Base-by-base conservation (phyloP, 1,140 invertebrate genomes). In the Subanguina moxae region DNA sequence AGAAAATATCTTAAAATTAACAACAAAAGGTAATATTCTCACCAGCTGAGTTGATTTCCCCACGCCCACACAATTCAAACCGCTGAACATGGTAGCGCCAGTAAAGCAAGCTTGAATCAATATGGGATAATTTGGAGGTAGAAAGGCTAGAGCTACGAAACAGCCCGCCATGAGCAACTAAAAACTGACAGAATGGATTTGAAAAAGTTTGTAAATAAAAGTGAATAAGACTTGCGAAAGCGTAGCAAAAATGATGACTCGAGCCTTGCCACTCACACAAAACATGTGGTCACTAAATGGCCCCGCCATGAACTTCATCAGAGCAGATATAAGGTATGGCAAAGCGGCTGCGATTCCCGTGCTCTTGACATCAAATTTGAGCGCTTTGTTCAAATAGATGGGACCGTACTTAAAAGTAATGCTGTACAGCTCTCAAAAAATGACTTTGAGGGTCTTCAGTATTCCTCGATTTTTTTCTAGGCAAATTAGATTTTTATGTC, bases 381-480 rank as follows among this genome's bases (percentile, higher is more conserved):
- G n/a, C 42, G 77, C 78, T 43, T 78, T 81, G 38, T 80, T 80
- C 43, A 78, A 56, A 68, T 78, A 78, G 23, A 71, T 78, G 30
- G 77, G 77, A 15, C 77, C 77, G 46, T 78, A 78, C 38, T 81
- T 75, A 48, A 75, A 67, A 52, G 80, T 13, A 45, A 45, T 45
- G 11, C 43, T 45, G 11, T 11, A 45, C 11, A 45, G n/a, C 11
- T 45, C 43, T 45, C 11, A 45, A 45, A 45, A 45, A 45, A 45
- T 45, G 11, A 13, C 43, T 45, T n/a, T 13, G n/a, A 45, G n/a
- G n/a, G n/a, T n/a, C n/a, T 45, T 45, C 43, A n/a, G n/a, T n/a
- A n/a, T n/a, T n/a, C n/a, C n/a, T n/a, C 43, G n/a, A 45, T 13
- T 13, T 13, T 45, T 45, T 45, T 45, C n/a, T 45, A 11, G 43